These are phyloP conservation scores for Brachypalpus laphriformis DNA, from an alignment of 2,888 invertebrate species.

Conservation along the genomic window DNA sequence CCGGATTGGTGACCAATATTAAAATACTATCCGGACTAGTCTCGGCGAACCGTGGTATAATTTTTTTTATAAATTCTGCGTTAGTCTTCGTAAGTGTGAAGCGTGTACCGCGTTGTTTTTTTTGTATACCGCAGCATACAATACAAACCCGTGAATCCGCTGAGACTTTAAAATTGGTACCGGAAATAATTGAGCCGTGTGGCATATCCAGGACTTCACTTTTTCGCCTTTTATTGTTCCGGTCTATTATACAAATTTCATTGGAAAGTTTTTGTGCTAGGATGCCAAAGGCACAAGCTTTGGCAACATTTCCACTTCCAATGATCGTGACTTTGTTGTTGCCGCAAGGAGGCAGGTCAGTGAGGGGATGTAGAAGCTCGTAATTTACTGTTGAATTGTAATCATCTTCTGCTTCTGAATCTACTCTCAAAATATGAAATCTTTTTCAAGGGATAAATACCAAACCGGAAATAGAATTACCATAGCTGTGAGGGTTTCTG, in stretches of 20 bases:
- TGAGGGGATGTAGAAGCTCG: too few species aligned
- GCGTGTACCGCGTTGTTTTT: slow-evolving; percentile 91
- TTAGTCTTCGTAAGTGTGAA: slow-evolving; percentile 92
- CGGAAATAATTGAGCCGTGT: slow-evolving; percentile 76
- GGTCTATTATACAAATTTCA: slow-evolving; percentile 90
- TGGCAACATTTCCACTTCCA: neutral
- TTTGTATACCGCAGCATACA: slow-evolving; percentile 93
- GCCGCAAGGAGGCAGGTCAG: too few species aligned
- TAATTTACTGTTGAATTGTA: too few species aligned
- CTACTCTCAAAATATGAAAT: too few species aligned
- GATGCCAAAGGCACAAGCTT: slow-evolving; percentile 92
- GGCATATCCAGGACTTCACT: neutral
- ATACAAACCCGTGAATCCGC: slow-evolving; percentile 80
- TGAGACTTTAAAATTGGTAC: neutral
- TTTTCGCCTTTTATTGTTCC: slow-evolving; percentile 80
- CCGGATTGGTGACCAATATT: slow-evolving; percentile 92
- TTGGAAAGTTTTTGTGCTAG: slow-evolving; percentile 90
- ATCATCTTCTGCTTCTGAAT: too few species aligned
- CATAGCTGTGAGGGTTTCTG: too few species aligned
- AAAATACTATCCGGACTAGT: slow-evolving; percentile 91
- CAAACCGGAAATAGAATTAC: too few species aligned
- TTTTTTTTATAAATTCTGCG: slow-evolving; percentile 89
- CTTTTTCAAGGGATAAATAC: too few species aligned
- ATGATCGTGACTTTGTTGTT: neutral
- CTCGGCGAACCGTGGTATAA: slow-evolving; percentile 85